These are phyloP conservation scores for Fulica atra DNA, from an alignment of 2,113 vertebrate genomes.

Conservation along the genomic window DNA sequence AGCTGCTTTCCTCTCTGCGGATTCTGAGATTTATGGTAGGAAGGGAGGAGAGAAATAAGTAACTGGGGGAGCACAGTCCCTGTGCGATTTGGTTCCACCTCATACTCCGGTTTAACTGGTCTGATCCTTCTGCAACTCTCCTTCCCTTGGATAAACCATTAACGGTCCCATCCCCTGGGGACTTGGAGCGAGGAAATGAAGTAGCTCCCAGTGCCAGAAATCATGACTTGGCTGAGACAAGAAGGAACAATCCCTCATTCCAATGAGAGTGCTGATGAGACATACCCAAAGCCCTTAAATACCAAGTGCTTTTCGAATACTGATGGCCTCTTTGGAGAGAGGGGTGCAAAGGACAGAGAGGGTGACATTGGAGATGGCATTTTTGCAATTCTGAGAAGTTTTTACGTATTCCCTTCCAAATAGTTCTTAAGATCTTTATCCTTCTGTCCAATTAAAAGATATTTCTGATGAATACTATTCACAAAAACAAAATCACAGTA, in stretches of 20 bases:
- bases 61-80: not conserved
- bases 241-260: not conserved
- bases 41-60: not conserved
- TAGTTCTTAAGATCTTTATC: not conserved
- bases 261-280: not conserved
- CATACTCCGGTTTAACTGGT: not conserved
- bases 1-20: constrained; percentile 10
- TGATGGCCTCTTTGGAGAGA: not conserved
- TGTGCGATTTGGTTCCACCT: not conserved
- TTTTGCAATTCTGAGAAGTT: not conserved
- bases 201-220: not conserved
- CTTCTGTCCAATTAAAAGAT: not conserved
- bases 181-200: not conserved
- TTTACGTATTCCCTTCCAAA: not conserved
- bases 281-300: not conserved
- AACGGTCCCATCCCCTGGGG: not conserved
- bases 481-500: not conserved
- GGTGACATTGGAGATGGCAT: not conserved
- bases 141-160: not conserved
- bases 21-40: constrained; percentile 29
- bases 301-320: not conserved
- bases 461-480: not conserved
- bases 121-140: not conserved
- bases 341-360: not conserved
- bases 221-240: not conserved